Evolutionary conservation across 2,113 vertebrate species (phyloP), one percentile per base, ranked within the genome.

Genomic region (Sciurus niger): DNA sequence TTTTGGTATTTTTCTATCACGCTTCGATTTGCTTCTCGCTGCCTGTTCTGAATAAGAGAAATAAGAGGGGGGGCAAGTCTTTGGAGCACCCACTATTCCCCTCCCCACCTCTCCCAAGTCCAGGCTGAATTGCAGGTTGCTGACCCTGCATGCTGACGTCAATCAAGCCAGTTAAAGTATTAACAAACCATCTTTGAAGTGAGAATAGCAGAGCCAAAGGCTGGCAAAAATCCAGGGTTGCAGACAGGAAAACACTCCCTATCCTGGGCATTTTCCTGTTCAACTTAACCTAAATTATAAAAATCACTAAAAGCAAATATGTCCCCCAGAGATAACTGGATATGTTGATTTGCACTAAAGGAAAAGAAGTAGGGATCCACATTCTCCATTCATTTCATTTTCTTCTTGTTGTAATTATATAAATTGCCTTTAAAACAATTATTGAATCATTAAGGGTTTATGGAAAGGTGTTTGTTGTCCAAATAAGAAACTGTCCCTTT

Each of bases 391-490:
- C 7, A 72, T 73, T 79, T 90, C 65, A 12, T 90, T 67, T 68
- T 84, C 87, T 94, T 92, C 43, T 90, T 30, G 18, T 30, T 73
- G 9, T 78, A 58, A 95, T 67, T 74, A 53, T n/a, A 17, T 51
- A 74, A 90, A 88, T 79, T 60, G 55, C 74, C 94, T 87, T 97
- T 93, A 93, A 97, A 96, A 90, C 51, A 65, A 78, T 91, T 89
- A 85, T 73, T 73, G 91, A 76, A 43, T 20, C 74, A 73, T 95
- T 92, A 76, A 72, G 78, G 55, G 40, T 82, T 89, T 95, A 87
- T 51, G 53, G 79, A 79, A 96, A 90, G 90, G 63, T 14, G 43
- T 85, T 37, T 51, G 32, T 76, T 63, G 46, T 83, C 67, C 65
- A 73, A 65, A 55, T 14, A 60, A 90, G 90, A 74, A 8, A 28